phyloP scores from a whole-genome alignment of 1,140 invertebrate genomes.

The Tribolium castaneum region DNA sequence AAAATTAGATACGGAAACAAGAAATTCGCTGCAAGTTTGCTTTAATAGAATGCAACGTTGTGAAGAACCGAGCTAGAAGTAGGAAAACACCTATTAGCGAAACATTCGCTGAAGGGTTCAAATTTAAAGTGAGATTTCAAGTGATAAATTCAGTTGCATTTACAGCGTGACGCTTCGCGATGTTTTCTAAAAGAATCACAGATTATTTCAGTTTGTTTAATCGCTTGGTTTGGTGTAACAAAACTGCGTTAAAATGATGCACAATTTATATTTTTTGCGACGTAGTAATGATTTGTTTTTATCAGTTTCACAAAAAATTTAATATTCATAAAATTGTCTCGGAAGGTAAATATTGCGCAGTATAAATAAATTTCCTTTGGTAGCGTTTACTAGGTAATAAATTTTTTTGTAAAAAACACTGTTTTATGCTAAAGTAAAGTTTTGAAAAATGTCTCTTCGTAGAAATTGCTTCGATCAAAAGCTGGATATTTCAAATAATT shows the following conservation, averaged over 20 bases:
- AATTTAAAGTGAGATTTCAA: neutral
- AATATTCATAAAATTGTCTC: too few relatives aligned
- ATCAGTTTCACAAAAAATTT: too few relatives aligned
- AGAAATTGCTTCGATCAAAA: neutral
- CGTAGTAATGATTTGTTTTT: too few relatives aligned
- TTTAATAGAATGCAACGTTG: neutral
- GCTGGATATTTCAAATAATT: neutral
- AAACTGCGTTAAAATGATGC: too few relatives aligned
- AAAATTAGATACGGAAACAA: neutral
- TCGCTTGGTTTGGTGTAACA: neutral
- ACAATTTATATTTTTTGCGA: too few relatives aligned
- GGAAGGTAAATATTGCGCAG: too few relatives aligned
- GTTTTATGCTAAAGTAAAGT: too few relatives aligned
- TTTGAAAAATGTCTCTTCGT: neutral
- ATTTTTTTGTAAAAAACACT: too few relatives aligned
- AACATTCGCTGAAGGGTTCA: neutral
- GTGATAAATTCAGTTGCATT: neutral
- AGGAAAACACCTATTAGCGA: neutral
- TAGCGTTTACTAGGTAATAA: too few relatives aligned
- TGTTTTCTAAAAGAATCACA: neutral
- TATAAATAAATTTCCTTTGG: too few relatives aligned
- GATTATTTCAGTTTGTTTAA: neutral
- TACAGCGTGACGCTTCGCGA: neutral
- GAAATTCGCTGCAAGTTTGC: neutral
- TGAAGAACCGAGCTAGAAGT: neutral